Conservation (phyloP, 2,113 vertebrate species). For the Axis porcinus region DNA sequence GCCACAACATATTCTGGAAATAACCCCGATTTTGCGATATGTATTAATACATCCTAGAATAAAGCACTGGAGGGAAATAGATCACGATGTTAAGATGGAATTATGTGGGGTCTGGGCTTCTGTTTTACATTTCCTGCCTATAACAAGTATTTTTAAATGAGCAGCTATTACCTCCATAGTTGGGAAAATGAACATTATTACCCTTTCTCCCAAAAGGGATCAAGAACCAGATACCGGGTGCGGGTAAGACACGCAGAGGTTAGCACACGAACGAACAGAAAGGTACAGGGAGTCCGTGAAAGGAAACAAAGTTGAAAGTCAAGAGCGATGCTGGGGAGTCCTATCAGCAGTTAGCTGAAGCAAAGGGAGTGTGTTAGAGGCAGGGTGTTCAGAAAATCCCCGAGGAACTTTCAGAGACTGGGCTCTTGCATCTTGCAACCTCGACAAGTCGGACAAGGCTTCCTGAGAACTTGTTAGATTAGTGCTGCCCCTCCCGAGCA, state of each 20-base stretch:
- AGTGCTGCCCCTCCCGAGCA: not conserved
- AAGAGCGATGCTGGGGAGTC: not conserved
- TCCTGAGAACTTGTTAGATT: not conserved
- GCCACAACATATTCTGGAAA: not conserved
- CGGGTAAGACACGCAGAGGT: not conserved
- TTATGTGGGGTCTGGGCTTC: not conserved
- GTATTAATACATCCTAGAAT: not conserved
- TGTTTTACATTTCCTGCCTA: not conserved
- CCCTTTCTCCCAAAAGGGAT: not conserved
- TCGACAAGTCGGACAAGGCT: not conserved
- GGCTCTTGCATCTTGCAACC: not conserved
- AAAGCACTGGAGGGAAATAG: conserved; percentile 9
- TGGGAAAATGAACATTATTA: not conserved
- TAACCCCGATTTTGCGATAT: not conserved
- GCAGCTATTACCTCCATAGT: not conserved
- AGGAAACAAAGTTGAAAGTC: not conserved
- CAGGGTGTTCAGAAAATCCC: not conserved
- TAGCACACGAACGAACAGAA: not conserved
- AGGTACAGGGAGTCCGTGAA: not conserved
- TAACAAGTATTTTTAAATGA: not conserved
- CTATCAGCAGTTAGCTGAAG: not conserved
- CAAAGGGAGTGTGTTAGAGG: not conserved
- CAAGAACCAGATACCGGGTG: not conserved
- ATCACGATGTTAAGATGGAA: not conserved
- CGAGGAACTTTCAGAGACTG: not conserved